Evolutionary conservation across 1,140 invertebrate species (phyloP).

Genomic region (Idris sp.): DNA sequence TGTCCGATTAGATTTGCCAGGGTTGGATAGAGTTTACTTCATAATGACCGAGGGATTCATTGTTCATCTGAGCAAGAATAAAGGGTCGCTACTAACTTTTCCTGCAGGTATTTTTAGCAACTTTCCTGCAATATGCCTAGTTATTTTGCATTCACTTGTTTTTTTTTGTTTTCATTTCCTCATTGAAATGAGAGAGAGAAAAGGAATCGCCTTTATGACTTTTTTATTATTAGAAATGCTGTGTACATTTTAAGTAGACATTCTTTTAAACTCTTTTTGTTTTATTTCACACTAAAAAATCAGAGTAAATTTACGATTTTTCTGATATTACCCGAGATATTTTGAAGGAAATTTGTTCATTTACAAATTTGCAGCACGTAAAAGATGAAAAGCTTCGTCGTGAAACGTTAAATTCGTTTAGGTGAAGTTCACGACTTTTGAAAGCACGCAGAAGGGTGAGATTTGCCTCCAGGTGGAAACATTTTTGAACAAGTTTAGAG

Average conservation of each 20-base stretch:
- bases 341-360: no score
- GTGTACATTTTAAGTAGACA: no score
- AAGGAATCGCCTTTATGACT: no score
- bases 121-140: slow-evolving; percentile 17
- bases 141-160: neutral
- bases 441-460: slow-evolving; percentile 29
- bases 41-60: slow-evolving; percentile 43
- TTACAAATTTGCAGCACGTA: slow-evolving; percentile 23
- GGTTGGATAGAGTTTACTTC: slow-evolving; percentile 21
- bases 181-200: no score
- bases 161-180: no score
- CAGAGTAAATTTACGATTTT: no score
- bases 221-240: no score
- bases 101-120: slow-evolving; percentile 40
- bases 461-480: slow-evolving; percentile 30
- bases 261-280: no score
- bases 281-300: no score
- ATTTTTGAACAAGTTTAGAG: slow-evolving; percentile 37
- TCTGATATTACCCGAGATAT: no score
- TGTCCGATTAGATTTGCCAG: slow-evolving; percentile 53
- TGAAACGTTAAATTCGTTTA: slow-evolving; percentile 47
- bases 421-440: slow-evolving; percentile 29
- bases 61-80: slow-evolving; percentile 42
- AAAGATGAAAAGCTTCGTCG: no score
- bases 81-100: slow-evolving; percentile 50